Conservation (phyloP, 2,888 invertebrate species). For the Hirtodrosophila duncani region DNA sequence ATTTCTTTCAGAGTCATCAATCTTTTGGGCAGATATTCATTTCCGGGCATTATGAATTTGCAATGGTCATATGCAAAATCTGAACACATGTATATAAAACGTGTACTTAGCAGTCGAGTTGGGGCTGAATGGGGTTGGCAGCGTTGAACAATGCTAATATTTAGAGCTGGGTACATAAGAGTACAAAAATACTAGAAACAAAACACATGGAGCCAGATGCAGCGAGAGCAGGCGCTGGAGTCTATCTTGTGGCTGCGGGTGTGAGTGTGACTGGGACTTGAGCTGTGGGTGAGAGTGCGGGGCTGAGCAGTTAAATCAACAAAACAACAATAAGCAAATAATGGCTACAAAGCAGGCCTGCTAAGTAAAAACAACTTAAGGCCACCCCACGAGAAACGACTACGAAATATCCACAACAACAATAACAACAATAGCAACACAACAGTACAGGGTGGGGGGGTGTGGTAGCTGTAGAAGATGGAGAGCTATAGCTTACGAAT, state of each 20-base stretch:
- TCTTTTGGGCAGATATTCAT: too few species aligned
- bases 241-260: constrained; percentile 8
- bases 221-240: not conserved
- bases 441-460: too few species aligned
- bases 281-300: constrained; percentile 12
- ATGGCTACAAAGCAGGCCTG: constrained; percentile 45
- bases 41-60: constrained; percentile 3
- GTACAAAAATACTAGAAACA: constrained; percentile 46
- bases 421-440: constrained; percentile 10
- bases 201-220: constrained; percentile 25
- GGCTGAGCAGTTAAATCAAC: not conserved
- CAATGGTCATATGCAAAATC: constrained; percentile 21
- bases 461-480: too few species aligned
- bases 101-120: constrained; percentile 13
- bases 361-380: constrained; percentile 45
- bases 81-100: constrained; percentile 19
- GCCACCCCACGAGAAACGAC: constrained; percentile 11
- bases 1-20: too few species aligned
- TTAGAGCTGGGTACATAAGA: constrained; percentile 44
- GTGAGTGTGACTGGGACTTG: constrained; percentile 8
- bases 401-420: constrained; percentile 10
- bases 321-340: constrained; percentile 60
- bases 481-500: too few species aligned
- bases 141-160: constrained; percentile 15
- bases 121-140: not conserved